Base-by-base conservation (phyloP, 2,113 vertebrate genomes). In the Ptychochromis oligacanthus region DNA sequence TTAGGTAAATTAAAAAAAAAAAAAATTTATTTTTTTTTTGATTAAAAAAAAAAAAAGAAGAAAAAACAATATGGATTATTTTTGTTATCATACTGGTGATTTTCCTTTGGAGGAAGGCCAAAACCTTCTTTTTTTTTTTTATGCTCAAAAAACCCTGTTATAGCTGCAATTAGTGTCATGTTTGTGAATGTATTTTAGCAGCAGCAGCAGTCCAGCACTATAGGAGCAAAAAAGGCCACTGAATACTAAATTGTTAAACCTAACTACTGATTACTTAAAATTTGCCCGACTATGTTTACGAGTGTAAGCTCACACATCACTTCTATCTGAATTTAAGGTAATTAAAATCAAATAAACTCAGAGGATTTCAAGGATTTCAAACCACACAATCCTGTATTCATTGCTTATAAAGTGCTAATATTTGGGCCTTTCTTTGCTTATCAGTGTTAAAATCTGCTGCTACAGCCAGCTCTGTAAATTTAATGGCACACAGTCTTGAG, bases 11-110 rank as follows among this genome's bases (percentile, higher is more conserved):
- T n/a, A n/a, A n/a, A n/a, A 12, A 70, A 70, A 70, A 15, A 49
- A 52, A 52, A 12, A 49, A 2, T 0, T 4, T 22, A 2, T 26
- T 46, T 67, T 17, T 24, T 5, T 46, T n/a, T n/a, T n/a, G n/a
- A n/a, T n/a, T n/a, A 28, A 28, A 18, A 52, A 20, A 54, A 54
- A 18, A 17, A 52, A 54, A 70, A 0, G 0, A 31, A 18, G 4
- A 13, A 52, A 52, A 52, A 49, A 52, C 1, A 12, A 40, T 3
- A 46, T 5, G 17, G 40, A 46, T 67, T 67, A 67, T 72, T 72
- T 7, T 52, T 54, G 7, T 20, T 9, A 54, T 54, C 4, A 20
- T 1, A 4, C 52, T 54, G 18, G 7, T 5, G 17, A 72, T 20
- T 72, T 52, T 72, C 24, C 12, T 70, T 49, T 70, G 65, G 65